A percentile compares a stretch with the other conserved stretches of the same genome.
These are phyloP conservation scores for Actinia equina DNA, from an alignment of 64 coral and sea anemone species.

Conservation along the genomic window DNA sequence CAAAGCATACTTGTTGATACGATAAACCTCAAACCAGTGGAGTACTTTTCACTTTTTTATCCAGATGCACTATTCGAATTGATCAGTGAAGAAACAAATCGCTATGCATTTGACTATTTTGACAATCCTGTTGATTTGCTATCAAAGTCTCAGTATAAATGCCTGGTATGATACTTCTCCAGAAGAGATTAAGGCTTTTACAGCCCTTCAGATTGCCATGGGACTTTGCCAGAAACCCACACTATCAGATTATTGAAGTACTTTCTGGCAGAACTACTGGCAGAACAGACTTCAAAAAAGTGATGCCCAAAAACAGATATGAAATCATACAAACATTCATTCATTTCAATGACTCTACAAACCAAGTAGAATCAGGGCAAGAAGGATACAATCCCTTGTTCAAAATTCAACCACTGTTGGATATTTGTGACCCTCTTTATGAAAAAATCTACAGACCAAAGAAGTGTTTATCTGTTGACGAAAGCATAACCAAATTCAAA, in stretches of 20 bases:
- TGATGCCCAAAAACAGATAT: constrained; percentile 28
- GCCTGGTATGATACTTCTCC: constrained; percentile 45
- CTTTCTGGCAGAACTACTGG: constrained; percentile 29
- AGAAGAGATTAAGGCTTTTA: constrained; percentile 53
- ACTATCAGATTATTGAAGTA: constrained; percentile 28
- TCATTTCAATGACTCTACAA: constrained; percentile 21
- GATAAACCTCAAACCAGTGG: constrained; percentile 33
- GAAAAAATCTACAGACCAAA: constrained; percentile 62
- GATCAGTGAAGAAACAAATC: constrained; percentile 46
- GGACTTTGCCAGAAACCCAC: constrained; percentile 56
- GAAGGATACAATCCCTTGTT: constrained; percentile 43
- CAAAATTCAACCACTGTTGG: constrained; percentile 27
- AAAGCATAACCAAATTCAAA: constrained; percentile 70
- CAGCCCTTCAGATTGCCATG: constrained; percentile 70
- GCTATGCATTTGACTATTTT: constrained; percentile 48
- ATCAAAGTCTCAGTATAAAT: constrained; percentile 28
- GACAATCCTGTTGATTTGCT: constrained; percentile 39
- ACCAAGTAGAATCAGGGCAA: constrained; percentile 17
- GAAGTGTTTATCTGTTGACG: constrained; percentile 42
- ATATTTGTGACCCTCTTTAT: constrained; percentile 20
- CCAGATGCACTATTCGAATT: constrained; percentile 57
- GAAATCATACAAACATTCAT: constrained; percentile 12
- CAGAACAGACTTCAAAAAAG: constrained; percentile 21
- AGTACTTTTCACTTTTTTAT: constrained; percentile 51
- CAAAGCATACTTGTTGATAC: constrained; percentile 55